These are phyloP conservation scores for Pachypsylla venusta DNA, from an alignment of 1,140 invertebrate genomes.

Conservation along the genomic window DNA sequence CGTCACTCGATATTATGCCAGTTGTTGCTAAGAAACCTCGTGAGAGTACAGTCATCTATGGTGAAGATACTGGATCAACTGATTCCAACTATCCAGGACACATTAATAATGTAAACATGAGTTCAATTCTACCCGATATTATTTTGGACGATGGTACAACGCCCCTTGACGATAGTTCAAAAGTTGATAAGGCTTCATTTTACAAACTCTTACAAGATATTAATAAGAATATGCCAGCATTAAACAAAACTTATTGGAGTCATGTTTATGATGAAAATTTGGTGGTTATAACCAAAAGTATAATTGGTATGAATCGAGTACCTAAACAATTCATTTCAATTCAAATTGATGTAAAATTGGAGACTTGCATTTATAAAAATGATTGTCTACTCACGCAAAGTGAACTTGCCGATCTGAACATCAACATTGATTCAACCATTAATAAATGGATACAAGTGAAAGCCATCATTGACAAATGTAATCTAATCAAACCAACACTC, in stretches of 20 bases:
- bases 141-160: neutral
- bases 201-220: neutral
- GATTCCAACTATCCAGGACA: neutral
- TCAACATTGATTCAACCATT: neutral
- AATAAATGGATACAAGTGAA: neutral
- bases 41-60: neutral
- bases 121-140: neutral
- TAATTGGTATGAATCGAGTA: neutral
- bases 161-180: neutral
- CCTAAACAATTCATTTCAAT: neutral
- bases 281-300: neutral
- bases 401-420: neutral
- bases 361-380: neutral
- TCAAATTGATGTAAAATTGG: neutral
- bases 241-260: slow-evolving; percentile 1
- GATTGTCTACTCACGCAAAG: neutral
- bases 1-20: neutral
- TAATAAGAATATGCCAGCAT: neutral
- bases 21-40: neutral
- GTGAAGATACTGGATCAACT: neutral
- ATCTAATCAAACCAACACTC: neutral
- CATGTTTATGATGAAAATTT: slow-evolving; percentile 4
- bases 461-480: neutral
- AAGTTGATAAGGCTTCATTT: neutral
- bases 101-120: neutral